These are phyloP conservation scores for Aphodius granarius DNA, from an alignment of 2,888 invertebrate genomes.

Conservation along the genomic window DNA sequence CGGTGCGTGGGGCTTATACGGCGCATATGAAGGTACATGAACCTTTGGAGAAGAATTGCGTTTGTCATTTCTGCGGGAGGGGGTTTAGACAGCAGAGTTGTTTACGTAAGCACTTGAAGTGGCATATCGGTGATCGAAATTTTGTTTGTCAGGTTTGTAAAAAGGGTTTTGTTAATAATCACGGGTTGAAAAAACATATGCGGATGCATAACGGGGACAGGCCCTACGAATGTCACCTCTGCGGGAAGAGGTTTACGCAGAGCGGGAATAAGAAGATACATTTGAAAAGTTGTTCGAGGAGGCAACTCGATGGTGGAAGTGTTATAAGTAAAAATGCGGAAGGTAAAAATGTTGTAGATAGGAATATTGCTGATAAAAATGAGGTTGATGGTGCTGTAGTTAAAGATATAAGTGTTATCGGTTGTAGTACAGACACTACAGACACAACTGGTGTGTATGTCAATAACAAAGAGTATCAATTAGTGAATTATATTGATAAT, in stretches of 20 bases:
- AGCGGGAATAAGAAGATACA: slow-evolving; percentile 16
- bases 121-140: slow-evolving; percentile 11
- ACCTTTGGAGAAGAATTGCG: slow-evolving; percentile 1
- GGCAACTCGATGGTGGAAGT: neutral
- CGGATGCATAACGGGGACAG: slow-evolving; percentile 26
- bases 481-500: too few relatives aligned
- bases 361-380: too few relatives aligned
- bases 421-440: too few relatives aligned
- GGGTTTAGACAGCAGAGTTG: slow-evolving; percentile 16
- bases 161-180: slow-evolving; percentile 22
- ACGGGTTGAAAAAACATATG: slow-evolving; percentile 22
- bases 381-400: too few relatives aligned
- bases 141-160: slow-evolving; percentile 24
- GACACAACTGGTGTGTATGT: too few relatives aligned
- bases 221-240: slow-evolving; percentile 15
- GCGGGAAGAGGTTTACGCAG: slow-evolving; percentile 15
- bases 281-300: slow-evolving; percentile 12
- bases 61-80: slow-evolving; percentile 18
- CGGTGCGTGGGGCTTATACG: slow-evolving; percentile 4
- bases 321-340: too few relatives aligned
- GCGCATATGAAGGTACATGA: slow-evolving; percentile 6
- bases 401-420: too few relatives aligned
- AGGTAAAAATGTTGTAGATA: too few relatives aligned
- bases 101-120: neutral
- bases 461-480: too few relatives aligned